phyloP scores from a whole-genome alignment of 2,113 vertebrate genomes.

The Daboia siamensis region DNA sequence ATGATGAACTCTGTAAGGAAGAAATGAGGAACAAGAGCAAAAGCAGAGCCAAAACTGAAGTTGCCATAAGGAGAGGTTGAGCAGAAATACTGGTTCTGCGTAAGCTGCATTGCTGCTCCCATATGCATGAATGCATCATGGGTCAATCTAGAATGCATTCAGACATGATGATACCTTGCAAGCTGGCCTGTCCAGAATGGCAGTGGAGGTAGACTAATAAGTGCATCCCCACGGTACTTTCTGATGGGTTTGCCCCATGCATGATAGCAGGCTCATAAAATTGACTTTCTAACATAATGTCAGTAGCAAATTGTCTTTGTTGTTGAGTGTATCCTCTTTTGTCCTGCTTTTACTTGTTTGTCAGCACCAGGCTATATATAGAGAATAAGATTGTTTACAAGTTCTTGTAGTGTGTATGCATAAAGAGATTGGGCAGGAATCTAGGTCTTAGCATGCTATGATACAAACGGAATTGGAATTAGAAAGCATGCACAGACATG shows the following conservation, averaged over 20 bases:
- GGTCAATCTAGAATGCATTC: neutral
- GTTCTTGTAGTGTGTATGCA: neutral
- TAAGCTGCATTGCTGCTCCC: neutral
- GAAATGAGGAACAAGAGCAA: neutral
- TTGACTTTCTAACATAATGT: neutral
- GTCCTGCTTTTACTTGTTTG: neutral
- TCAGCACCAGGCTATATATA: neutral
- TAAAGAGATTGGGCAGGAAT: neutral
- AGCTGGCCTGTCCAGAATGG: neutral
- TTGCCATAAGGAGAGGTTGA: neutral
- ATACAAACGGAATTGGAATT: neutral
- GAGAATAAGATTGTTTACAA: neutral
- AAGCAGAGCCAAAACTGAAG: neutral
- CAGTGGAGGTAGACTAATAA: neutral
- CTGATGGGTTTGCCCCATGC: neutral
- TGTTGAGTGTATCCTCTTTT: neutral
- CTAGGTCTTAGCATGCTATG: neutral
- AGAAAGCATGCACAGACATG: neutral
- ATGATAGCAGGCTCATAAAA: neutral
- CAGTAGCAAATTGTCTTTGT: neutral
- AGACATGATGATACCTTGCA: neutral
- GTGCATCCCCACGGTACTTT: neutral
- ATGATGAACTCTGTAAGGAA: neutral
- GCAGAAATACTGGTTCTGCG: neutral
- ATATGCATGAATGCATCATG: neutral